A percentile compares a stretch with the other conserved stretches of the same genome.
These are phyloP conservation scores for Hipposideros larvatus DNA, from an alignment of 2,797 vertebrate species.

Conservation along the genomic window DNA sequence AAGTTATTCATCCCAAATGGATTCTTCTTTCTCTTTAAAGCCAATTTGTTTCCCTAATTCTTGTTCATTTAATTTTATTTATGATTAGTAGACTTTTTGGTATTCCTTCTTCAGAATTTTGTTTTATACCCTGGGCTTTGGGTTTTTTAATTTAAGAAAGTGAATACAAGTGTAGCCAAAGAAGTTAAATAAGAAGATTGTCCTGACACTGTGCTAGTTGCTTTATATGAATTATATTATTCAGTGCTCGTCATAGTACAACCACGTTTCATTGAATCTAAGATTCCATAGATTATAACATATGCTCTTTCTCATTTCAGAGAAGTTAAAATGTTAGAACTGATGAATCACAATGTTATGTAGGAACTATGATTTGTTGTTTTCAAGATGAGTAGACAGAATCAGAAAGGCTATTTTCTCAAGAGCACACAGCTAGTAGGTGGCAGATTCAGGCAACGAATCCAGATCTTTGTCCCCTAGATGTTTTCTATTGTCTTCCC, in stretches of 20 bases:
- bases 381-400: background rate
- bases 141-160: background rate
- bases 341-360: background rate
- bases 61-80: background rate
- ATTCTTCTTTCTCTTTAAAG: slow-evolving; percentile 9
- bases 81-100: background rate
- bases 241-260: background rate
- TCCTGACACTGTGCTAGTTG: background rate
- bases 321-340: background rate
- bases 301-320: background rate
- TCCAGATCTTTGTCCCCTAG: background rate
- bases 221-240: background rate
- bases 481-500: background rate
- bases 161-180: background rate
- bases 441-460: background rate
- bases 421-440: background rate
- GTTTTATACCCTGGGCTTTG: background rate
- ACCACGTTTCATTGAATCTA: background rate
- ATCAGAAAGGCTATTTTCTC: background rate
- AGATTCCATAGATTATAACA: background rate
- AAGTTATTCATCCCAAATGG: background rate
- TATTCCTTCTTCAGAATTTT: background rate
- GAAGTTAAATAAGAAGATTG: background rate
- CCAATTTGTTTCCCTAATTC: background rate
- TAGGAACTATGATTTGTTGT: background rate